Conservation (phyloP, 2,113 vertebrate genomes). For the Megaceryle maxima region DNA sequence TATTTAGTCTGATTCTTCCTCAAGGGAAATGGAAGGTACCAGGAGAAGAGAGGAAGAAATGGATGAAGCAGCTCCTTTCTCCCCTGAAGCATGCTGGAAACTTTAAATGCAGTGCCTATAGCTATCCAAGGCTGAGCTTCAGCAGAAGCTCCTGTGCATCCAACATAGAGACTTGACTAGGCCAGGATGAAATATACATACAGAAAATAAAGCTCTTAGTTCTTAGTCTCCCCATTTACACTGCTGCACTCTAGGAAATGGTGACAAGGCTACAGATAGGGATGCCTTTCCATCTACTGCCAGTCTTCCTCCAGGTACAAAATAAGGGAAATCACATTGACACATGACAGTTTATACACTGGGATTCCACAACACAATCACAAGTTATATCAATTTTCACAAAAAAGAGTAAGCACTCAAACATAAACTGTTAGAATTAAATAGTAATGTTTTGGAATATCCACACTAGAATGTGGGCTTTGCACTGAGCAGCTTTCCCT, state of each 20-base stretch:
- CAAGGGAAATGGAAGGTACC: not conserved
- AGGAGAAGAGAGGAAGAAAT: not conserved
- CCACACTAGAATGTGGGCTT: not conserved
- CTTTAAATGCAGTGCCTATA: not conserved
- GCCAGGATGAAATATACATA: not conserved
- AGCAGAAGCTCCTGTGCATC: not conserved
- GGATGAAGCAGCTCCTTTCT: not conserved
- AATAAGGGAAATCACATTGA: not conserved
- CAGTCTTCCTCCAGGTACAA: not conserved
- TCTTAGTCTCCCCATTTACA: not conserved
- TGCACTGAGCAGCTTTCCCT: not conserved
- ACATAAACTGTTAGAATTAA: not conserved
- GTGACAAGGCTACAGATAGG: not conserved
- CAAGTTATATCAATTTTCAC: not conserved
- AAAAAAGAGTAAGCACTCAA: not conserved
- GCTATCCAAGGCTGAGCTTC: not conserved
- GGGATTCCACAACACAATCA: not conserved
- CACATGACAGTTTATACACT: not conserved
- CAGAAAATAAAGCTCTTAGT: not conserved
- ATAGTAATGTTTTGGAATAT: not conserved
- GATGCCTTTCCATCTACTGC: not conserved
- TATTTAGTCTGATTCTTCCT: not conserved
- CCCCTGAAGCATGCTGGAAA: not conserved
- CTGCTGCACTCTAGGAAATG: not conserved
- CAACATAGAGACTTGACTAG: not conserved